phyloP scores from a whole-genome alignment of 2,797 vertebrate genomes.

The Amphiprion clarkii region DNA sequence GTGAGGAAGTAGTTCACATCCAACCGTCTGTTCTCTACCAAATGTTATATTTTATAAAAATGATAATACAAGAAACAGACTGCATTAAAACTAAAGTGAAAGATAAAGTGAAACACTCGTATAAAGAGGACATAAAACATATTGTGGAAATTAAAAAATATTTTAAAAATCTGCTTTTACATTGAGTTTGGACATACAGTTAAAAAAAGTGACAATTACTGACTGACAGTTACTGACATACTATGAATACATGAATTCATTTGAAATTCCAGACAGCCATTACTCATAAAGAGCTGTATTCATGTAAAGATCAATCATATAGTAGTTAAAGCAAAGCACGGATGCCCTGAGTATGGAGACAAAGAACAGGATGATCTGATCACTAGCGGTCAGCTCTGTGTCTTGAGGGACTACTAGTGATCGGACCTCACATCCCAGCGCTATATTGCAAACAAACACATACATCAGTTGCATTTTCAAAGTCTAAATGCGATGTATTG shows the following conservation, averaged over 20 bases:
- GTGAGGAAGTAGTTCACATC: background rate
- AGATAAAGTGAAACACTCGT: background rate
- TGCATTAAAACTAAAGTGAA: background rate
- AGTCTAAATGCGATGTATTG: too few relatives aligned
- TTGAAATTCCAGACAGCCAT: background rate
- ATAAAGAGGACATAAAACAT: background rate
- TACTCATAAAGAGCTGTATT: background rate
- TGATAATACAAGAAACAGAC: background rate
- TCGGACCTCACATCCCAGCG: too few relatives aligned
- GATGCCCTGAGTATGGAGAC: background rate
- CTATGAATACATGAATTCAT: background rate
- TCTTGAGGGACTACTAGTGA: too few relatives aligned
- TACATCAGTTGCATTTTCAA: too few relatives aligned
- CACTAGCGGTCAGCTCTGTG: background rate
- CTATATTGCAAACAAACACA: too few relatives aligned
- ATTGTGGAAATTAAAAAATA: background rate
- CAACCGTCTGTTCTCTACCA: background rate
- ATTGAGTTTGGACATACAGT: slow-evolving; percentile 6
- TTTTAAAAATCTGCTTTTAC: slow-evolving; percentile 10
- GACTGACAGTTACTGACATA: background rate
- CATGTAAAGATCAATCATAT: background rate
- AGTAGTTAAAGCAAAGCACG: background rate
- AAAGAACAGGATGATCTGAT: background rate
- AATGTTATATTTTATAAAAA: too few relatives aligned
- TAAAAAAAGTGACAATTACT: background rate